phyloP scores from a whole-genome alignment of 2,113 vertebrate species.

The Phalacrocorax aristotelis region DNA sequence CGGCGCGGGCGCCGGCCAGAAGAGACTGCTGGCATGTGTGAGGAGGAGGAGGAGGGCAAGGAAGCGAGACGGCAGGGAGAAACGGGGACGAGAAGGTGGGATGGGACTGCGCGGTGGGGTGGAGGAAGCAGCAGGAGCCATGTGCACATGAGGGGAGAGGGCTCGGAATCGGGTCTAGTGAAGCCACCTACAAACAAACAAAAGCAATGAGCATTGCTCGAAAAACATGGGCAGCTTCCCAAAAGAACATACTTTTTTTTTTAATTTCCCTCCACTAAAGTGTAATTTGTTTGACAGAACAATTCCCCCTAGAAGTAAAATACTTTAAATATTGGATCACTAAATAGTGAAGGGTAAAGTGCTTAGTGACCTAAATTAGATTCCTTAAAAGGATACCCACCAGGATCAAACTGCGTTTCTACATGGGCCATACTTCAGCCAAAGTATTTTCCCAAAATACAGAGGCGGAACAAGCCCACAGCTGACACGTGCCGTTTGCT shows the following conservation, averaged over 20 bases:
- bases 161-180: background rate
- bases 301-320: background rate
- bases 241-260: background rate
- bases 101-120: background rate
- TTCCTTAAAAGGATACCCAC: background rate
- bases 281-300: background rate
- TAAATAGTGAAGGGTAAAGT: background rate
- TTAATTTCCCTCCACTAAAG: background rate
- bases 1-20: fast-evolving
- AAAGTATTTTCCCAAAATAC: background rate
- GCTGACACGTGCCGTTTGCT: fast-evolving
- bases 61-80: background rate
- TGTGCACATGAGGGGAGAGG: background rate
- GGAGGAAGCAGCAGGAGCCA: background rate
- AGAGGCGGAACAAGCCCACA: background rate
- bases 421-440: background rate
- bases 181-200: background rate
- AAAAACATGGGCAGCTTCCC: background rate
- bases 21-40: background rate
- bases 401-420: background rate
- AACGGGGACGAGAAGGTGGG: background rate
- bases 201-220: background rate
- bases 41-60: background rate
- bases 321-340: background rate
- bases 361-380: background rate